Evolutionary conservation across 2,797 vertebrate genomes (phyloP).

Genomic region (Ambastaia sidthimunki): DNA sequence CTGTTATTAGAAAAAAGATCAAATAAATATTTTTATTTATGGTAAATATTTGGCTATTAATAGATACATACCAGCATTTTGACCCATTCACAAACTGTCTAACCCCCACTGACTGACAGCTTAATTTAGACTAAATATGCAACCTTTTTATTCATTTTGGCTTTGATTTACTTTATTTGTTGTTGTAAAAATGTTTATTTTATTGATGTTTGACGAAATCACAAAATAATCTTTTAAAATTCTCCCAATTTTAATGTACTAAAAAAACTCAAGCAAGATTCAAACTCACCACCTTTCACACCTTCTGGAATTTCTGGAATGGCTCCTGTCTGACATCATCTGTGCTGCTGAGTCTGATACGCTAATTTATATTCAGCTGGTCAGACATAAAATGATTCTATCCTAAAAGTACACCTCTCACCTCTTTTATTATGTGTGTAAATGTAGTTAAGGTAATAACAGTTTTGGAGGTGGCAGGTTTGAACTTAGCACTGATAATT

Average conservation of each 20-base stretch:
- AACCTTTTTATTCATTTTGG: too few species aligned
- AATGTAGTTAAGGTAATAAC: slow-evolving; percentile 53
- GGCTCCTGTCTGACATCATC: background rate
- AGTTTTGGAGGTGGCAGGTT: slow-evolving; percentile 35
- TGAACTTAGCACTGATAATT: slow-evolving; percentile 52
- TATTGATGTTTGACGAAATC: background rate
- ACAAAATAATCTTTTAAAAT: background rate
- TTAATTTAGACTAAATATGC: too few species aligned
- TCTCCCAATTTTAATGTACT: background rate
- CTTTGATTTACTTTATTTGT: too few species aligned
- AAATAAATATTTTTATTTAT: too few species aligned
- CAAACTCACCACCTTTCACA: background rate
- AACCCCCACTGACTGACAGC: too few species aligned
- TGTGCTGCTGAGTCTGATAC: background rate
- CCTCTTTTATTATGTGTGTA: slow-evolving; percentile 49
- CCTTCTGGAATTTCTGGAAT: background rate
- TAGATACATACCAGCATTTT: too few species aligned
- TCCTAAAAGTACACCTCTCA: slow-evolving; percentile 35
- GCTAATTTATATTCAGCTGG: background rate
- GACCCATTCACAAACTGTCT: too few species aligned
- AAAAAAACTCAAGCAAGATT: background rate
- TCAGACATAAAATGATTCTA: slow-evolving; percentile 29
- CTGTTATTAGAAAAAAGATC: too few species aligned
- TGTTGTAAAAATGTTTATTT: too few species aligned
- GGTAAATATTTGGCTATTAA: too few species aligned